Conservation (phyloP, 1,140 invertebrate genomes). For the Ostrea denselamellosa region DNA sequence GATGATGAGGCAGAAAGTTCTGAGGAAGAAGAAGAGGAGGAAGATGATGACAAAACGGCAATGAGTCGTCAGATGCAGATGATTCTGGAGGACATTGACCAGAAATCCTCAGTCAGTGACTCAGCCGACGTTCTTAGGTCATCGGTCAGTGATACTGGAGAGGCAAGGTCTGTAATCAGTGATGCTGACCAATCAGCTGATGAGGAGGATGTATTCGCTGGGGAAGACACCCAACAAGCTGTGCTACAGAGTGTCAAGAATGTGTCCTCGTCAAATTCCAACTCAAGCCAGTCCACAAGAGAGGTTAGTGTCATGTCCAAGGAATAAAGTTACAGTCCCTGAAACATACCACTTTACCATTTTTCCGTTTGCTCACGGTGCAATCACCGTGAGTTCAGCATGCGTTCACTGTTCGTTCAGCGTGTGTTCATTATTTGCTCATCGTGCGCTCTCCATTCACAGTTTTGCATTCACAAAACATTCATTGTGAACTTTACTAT, state of each 20-base stretch:
- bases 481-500: too few relatives aligned
- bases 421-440: too few relatives aligned
- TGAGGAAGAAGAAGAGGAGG: constrained; percentile 78
- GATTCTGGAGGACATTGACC: constrained; percentile 75
- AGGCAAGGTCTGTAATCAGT: constrained; percentile 55
- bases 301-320: neutral
- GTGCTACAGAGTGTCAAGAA: constrained; percentile 65
- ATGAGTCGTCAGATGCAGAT: constrained; percentile 69
- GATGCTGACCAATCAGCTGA: constrained; percentile 73
- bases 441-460: too few relatives aligned
- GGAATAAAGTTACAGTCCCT: too few relatives aligned
- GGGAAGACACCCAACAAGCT: constrained; percentile 57
- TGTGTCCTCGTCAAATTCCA: constrained; percentile 51
- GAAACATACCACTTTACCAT: too few relatives aligned
- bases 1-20: constrained; percentile 57
- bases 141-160: constrained; percentile 43
- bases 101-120: constrained; percentile 64
- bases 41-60: constrained; percentile 74
- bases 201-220: constrained; percentile 74
- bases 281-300: constrained; percentile 18
- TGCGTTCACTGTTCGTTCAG: too few relatives aligned
- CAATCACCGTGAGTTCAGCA: too few relatives aligned
- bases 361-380: too few relatives aligned
- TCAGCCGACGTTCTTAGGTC: constrained; percentile 54
- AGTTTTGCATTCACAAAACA: too few relatives aligned